These are phyloP conservation scores for Caranx ignobilis DNA, from an alignment of 2,113 vertebrate genomes.

Conservation along the genomic window DNA sequence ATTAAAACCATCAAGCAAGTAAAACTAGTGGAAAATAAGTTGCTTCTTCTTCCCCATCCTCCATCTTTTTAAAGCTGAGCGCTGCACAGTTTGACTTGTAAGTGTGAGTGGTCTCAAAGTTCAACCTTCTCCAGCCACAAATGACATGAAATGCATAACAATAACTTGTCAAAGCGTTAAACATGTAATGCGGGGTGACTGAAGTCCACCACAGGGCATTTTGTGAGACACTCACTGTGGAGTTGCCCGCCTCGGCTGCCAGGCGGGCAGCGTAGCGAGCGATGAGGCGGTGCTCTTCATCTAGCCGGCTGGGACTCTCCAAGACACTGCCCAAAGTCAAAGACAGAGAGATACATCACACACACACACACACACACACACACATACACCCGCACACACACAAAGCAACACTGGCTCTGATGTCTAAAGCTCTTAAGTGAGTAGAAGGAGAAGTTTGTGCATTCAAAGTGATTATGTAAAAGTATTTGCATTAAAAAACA, in stretches of 20 bases:
- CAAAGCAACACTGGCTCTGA: constrained; percentile 7
- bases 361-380: constrained; percentile 21
- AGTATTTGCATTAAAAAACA: constrained; percentile 14
- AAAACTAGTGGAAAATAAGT: not conserved
- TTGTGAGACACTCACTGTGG: constrained; percentile 84
- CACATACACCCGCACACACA: constrained; percentile 5
- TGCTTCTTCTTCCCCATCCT: not conserved
- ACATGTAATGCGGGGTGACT: constrained; percentile 40
- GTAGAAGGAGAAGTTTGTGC: constrained; percentile 18
- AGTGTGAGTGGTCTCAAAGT: not conserved
- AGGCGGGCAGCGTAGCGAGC: constrained; percentile 94
- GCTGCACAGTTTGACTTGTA: not conserved
- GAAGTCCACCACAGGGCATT: constrained; percentile 16
- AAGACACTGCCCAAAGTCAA: constrained; percentile 84
- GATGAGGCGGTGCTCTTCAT: constrained; percentile 95
- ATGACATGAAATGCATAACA: not conserved
- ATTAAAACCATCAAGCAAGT: not conserved
- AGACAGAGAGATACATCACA: constrained; percentile 51
- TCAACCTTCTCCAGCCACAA: not conserved
- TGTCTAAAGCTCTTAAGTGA: constrained; percentile 36
- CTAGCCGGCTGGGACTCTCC: constrained; percentile 93
- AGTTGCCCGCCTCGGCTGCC: constrained; percentile 92
- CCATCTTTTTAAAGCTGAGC: not conserved
- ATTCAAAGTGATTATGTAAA: constrained; percentile 27
- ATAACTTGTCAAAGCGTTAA: constrained; percentile 27